These are phyloP conservation scores for Nemotelus nigrinus DNA, from an alignment of 2,888 invertebrate species.

Conservation along the genomic window DNA sequence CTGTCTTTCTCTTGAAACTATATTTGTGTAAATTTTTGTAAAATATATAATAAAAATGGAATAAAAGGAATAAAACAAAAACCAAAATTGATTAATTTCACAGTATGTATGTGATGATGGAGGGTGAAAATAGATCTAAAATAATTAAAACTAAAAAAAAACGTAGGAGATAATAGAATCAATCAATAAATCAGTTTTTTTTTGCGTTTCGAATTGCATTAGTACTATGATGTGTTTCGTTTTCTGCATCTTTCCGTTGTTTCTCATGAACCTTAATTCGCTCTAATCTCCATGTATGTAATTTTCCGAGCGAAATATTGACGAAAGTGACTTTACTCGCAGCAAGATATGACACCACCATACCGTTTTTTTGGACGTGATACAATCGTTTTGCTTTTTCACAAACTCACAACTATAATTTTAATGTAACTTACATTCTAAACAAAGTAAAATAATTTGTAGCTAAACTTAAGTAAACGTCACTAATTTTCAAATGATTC, in stretches of 20 bases:
- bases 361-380: background rate
- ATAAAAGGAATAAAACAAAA: slow-evolving; percentile 43
- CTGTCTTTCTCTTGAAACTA: slow-evolving; percentile 49
- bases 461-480: slow-evolving; percentile 23
- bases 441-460: slow-evolving; percentile 18
- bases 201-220: slow-evolving; percentile 29
- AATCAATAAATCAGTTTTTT: background rate
- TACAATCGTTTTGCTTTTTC: slow-evolving; percentile 17
- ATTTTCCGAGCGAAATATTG: background rate
- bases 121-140: slow-evolving; percentile 41
- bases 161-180: slow-evolving; percentile 33
- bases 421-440: slow-evolving; percentile 25
- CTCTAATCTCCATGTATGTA: slow-evolving; percentile 16
- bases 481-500: slow-evolving; percentile 32
- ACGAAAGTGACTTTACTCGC: background rate
- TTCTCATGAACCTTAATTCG: slow-evolving; percentile 1
- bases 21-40: slow-evolving; percentile 55
- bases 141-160: slow-evolving; percentile 27
- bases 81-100: slow-evolving; percentile 45
- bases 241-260: background rate
- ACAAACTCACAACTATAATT: background rate
- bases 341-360: slow-evolving; percentile 6
- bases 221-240: slow-evolving; percentile 6
- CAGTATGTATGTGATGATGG: slow-evolving; percentile 39
- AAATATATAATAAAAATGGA: slow-evolving; percentile 51